Evolutionary conservation across 2,797 vertebrate genomes (phyloP).

Genomic region (Centropyge bicolor): DNA sequence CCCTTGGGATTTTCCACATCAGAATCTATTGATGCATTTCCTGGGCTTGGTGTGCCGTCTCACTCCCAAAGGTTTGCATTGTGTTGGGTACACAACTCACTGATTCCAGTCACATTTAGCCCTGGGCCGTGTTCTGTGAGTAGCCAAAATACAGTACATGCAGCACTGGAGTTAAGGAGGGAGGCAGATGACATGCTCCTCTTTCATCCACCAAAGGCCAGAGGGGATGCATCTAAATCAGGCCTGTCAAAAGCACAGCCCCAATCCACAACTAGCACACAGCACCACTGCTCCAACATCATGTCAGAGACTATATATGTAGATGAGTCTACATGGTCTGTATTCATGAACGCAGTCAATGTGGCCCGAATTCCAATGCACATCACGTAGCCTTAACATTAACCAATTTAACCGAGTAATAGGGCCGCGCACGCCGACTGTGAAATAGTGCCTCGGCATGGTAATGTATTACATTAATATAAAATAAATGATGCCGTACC

Average conservation of each 20-base stretch:
- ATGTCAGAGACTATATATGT: constrained; percentile 18
- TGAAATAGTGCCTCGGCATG: constrained; percentile 43
- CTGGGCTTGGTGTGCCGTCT: constrained; percentile 45
- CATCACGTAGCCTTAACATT: constrained; percentile 45
- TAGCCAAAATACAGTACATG: constrained; percentile 66
- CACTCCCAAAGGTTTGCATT: constrained; percentile 67
- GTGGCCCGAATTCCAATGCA: constrained; percentile 25
- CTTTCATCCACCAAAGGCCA: constrained; percentile 66
- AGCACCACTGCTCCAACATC: constrained; percentile 6
- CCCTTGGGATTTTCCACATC: constrained; percentile 68
- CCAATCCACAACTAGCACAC: constrained; percentile 18
- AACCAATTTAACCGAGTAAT: constrained; percentile 50
- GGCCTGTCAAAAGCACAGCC: constrained; percentile 49
- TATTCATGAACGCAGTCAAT: constrained; percentile 30
- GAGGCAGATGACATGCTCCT: constrained; percentile 62
- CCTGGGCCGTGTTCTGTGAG: constrained; percentile 54
- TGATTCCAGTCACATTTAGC: constrained; percentile 73
- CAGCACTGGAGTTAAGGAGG: constrained; percentile 42
- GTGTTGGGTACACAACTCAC: constrained; percentile 68
- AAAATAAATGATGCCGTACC: constrained; percentile 44
- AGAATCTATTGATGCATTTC: constrained; percentile 70
- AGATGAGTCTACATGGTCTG: constrained; percentile 23
- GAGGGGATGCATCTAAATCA: constrained; percentile 66
- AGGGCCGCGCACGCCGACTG: constrained; percentile 29
- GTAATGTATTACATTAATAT: constrained; percentile 49